Percentiles rank a stretch among this genome's conserved stretches.
These are phyloP conservation scores for Phaenicophaeus curvirostris DNA, from an alignment of 2,797 vertebrate genomes.

Conservation along the genomic window DNA sequence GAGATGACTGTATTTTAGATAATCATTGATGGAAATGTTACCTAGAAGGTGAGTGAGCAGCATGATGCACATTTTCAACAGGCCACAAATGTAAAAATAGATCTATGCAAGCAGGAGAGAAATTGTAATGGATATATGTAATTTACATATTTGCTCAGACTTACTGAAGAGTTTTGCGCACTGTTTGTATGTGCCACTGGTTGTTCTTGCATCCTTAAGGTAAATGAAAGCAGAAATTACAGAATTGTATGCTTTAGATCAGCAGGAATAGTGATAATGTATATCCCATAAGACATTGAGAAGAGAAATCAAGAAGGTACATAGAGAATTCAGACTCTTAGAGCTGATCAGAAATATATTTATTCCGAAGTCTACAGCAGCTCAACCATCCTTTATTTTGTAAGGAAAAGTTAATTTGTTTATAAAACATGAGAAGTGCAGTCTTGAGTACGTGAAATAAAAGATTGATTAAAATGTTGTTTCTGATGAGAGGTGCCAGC, in stretches of 20 bases:
- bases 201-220: background rate
- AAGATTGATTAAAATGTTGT: slow-evolving; percentile 41
- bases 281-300: background rate
- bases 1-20: slow-evolving; percentile 19
- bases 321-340: background rate
- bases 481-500: slow-evolving; percentile 46
- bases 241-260: background rate
- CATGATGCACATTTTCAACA: background rate
- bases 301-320: background rate
- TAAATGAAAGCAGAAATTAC: background rate
- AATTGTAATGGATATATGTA: background rate
- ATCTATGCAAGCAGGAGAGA: background rate
- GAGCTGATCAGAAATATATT: background rate
- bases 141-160: slow-evolving; percentile 8
- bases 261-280: background rate
- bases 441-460: slow-evolving; percentile 39
- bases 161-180: background rate
- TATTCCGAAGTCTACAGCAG: slow-evolving; percentile 1
- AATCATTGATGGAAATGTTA: slow-evolving; percentile 15
- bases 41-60: slow-evolving; percentile 11
- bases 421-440: slow-evolving; percentile 51
- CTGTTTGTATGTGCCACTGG: background rate
- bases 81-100: slow-evolving; percentile 1
- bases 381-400: slow-evolving; percentile 34
- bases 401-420: slow-evolving; percentile 57